phyloP scores from a whole-genome alignment of 2,888 invertebrate genomes.

The Pycnomerus fuliginosus region DNA sequence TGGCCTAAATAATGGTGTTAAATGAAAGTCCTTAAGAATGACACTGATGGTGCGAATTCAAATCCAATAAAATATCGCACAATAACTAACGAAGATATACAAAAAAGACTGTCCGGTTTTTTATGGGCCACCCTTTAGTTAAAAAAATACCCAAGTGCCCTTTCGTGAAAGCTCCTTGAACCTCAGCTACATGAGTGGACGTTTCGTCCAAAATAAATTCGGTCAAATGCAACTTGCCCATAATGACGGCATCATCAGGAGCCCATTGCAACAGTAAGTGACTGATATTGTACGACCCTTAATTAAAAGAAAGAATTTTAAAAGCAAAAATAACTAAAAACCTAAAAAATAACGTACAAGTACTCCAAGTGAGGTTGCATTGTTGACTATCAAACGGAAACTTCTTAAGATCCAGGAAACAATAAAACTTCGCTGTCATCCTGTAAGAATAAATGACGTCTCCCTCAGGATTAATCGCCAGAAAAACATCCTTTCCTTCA shows the following conservation, averaged over 20 bases:
- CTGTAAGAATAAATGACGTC: conserved; percentile 77
- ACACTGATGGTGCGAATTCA: no score
- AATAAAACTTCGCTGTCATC: conserved; percentile 78
- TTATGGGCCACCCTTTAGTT: no score
- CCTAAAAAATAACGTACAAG: conserved; percentile 49
- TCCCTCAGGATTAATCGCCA: conserved; percentile 78
- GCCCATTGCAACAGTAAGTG: conserved; percentile 77
- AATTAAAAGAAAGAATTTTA: no score
- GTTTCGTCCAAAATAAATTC: conserved; percentile 75
- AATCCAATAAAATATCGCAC: no score
- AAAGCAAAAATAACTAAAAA: no score
- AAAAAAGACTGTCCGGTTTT: no score
- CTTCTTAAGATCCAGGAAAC: conserved; percentile 83
- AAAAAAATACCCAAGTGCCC: no score
- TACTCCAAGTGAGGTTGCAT: conserved; percentile 58
- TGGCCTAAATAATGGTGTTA: no score
- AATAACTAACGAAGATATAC: no score
- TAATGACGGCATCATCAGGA: conserved; percentile 62
- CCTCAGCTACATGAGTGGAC: no score
- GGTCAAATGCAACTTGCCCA: conserved; percentile 74
- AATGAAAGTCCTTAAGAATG: no score
- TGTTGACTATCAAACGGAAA: conserved; percentile 86
- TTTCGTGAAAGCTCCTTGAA: no score
- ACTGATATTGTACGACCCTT: conserved; percentile 81
- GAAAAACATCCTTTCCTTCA: conserved; percentile 72